Evolutionary conservation across 2,113 vertebrate genomes (phyloP).

Genomic region (Bagarius yarrelli): DNA sequence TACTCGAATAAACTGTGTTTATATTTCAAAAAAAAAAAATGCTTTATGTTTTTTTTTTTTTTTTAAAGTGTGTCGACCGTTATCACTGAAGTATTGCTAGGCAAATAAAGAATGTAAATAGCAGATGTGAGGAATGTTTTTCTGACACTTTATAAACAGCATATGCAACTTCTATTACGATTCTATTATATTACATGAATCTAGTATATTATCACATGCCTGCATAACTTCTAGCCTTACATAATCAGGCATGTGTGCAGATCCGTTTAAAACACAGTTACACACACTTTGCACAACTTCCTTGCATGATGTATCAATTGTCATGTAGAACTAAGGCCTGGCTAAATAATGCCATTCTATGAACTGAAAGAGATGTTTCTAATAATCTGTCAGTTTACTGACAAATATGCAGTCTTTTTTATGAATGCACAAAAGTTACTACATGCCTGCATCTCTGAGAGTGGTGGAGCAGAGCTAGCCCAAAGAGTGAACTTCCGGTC

Average conservation of each 20-base stretch:
- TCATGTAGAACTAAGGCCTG: neutral
- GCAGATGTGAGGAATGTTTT: neutral
- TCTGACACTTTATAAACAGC: neutral
- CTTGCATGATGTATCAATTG: neutral
- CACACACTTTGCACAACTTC: neutral
- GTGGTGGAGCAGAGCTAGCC: constrained; percentile 92
- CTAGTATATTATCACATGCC: neutral
- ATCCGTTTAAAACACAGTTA: neutral
- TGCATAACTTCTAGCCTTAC: neutral
- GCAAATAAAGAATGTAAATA: neutral
- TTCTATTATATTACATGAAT: neutral
- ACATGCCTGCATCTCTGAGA: constrained; percentile 92
- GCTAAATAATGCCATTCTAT: neutral
- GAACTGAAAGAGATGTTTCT: neutral
- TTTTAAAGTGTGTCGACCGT: too few relatives aligned
- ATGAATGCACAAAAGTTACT: neutral
- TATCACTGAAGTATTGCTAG: neutral
- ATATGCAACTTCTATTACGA: neutral
- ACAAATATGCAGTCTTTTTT: neutral
- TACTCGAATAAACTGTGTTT: neutral
- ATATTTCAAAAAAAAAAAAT: neutral
- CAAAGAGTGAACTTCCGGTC: constrained; percentile 93
- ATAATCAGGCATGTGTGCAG: neutral
- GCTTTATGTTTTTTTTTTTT: too few relatives aligned
- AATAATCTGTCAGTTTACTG: neutral